Evolutionary conservation across 1,140 invertebrate genomes (phyloP), one percentile per base, ranked within the genome.

Genomic region (Drosophila parvula): DNA sequence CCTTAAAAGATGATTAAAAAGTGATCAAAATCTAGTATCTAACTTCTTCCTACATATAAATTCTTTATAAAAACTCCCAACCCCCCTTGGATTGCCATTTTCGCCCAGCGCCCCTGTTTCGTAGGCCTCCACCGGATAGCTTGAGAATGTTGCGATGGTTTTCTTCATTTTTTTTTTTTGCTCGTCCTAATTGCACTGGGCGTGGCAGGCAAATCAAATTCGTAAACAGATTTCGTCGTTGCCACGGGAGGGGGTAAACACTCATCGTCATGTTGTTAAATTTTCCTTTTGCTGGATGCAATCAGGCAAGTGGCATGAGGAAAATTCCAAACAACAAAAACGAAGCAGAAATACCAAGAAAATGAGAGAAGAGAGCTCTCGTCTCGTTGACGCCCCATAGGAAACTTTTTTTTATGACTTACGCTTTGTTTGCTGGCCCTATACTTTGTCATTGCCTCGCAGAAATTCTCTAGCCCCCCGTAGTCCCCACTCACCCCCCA

Each of bases 171-270:
- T 56, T 67, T 12, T 45, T 45, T 68, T 60, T 14, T 28, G 34
- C 43, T 69, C 47, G 48, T 64, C 65, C 74, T 77, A 77, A 77
- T 78, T 78, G 74, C 48, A 57, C 32, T 78, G 74, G 74, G 74
- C 74, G 74, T 76, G 74, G 74, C 74, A 77, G 74, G 74, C 73
- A 77, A 77, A 77, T 77, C 63, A 77, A 76, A 67, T 77, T 76
- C 36, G 74, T 59, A 76, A 76, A 76, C 74, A 76, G 73, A 76
- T 76, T 68, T 76, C 64, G 36, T 76, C 74, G 40, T 53, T 76
- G 73, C 62, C 53, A 73, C 65, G 50, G 61, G 5, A 0, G 48
- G 47, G 60, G 61, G 40, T 38, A 41, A 65, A 53, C 40, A 69
- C 38, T 53, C 65, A 50, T 28, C 30, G 45, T 64, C 36, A 18